Conservation (phyloP, 2,888 invertebrate genomes). For the Dicranocentrus wangi region DNA sequence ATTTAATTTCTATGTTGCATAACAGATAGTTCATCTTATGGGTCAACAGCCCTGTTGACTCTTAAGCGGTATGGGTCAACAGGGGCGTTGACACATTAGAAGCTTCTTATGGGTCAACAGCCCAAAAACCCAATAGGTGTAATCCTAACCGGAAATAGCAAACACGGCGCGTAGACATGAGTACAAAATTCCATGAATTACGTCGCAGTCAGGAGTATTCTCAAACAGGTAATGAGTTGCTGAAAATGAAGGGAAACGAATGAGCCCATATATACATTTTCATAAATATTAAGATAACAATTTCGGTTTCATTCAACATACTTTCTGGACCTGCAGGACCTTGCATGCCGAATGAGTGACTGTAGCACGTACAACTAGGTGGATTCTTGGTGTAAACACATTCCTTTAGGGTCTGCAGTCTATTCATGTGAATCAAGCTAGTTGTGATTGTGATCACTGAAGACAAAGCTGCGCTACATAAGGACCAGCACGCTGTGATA, state of each 20-base stretch:
- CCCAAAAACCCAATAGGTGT: no score
- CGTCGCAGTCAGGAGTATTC: conserved; percentile 89
- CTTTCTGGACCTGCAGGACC: conserved; percentile 80
- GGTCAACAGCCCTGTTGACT: no score
- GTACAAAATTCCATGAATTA: conserved; percentile 91
- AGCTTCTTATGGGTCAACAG: no score
- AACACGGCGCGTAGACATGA: conserved; percentile 91
- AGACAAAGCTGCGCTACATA: conserved; percentile 89
- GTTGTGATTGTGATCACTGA: conserved; percentile 92
- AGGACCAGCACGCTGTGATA: conserved; percentile 89
- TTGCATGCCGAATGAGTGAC: conserved; percentile 81
- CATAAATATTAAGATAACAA: not conserved
- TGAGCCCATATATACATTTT: not conserved
- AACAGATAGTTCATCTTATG: no score
- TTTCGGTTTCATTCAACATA: conserved; percentile 48
- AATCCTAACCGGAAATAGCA: conserved; percentile 92
- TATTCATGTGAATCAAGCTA: conserved; percentile 91
- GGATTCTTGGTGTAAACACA: conserved; percentile 83
- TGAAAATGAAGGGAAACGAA: conserved; percentile 74
- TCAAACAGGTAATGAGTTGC: conserved; percentile 88
- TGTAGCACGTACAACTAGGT: conserved; percentile 84
- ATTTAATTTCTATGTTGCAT: no score
- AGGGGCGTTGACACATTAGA: no score
- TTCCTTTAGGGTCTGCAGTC: conserved; percentile 88
- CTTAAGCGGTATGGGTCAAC: no score